Evolutionary conservation across 2,797 vertebrate genomes (phyloP).

Genomic region (Helostoma temminkii): DNA sequence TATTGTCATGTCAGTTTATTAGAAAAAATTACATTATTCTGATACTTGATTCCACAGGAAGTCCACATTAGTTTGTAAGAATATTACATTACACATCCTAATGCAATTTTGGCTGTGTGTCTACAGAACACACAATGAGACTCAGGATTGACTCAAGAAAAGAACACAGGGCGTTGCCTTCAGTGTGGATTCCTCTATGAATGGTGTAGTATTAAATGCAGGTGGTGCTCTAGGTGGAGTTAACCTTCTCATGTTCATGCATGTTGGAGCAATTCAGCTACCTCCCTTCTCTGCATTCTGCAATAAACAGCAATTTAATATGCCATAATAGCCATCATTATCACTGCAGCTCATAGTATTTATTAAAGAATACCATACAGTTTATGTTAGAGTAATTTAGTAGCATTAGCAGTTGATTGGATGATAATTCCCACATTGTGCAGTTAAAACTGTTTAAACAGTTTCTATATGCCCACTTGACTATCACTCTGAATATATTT

Average conservation of each 20-base stretch:
- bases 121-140: slow-evolving; percentile 14
- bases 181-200: slow-evolving; percentile 33
- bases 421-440: slow-evolving; percentile 1
- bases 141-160: slow-evolving; percentile 21
- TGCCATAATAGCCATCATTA: slow-evolving; percentile 54
- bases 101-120: slow-evolving; percentile 26
- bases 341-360: slow-evolving; percentile 22
- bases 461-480: neutral
- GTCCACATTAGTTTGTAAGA: slow-evolving; percentile 14
- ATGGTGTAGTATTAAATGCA: slow-evolving; percentile 50
- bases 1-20: slow-evolving; percentile 3
- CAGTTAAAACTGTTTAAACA: slow-evolving; percentile 8
- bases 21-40: slow-evolving; percentile 6
- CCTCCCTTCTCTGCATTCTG: slow-evolving; percentile 40
- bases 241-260: slow-evolving; percentile 71
- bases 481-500: neutral
- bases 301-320: slow-evolving; percentile 36
- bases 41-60: slow-evolving; percentile 30
- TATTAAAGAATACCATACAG: slow-evolving; percentile 7
- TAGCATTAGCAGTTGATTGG: neutral
- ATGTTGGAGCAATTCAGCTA: slow-evolving; percentile 71
- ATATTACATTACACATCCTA: slow-evolving; percentile 48
- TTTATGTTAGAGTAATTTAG: slow-evolving; percentile 31
- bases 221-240: slow-evolving; percentile 55
- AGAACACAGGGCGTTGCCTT: slow-evolving; percentile 49